Percentiles rank a stretch among this genome's conserved stretches.
These are phyloP conservation scores for Macaria notata DNA, from an alignment of 2,888 invertebrate genomes.

Conservation along the genomic window DNA sequence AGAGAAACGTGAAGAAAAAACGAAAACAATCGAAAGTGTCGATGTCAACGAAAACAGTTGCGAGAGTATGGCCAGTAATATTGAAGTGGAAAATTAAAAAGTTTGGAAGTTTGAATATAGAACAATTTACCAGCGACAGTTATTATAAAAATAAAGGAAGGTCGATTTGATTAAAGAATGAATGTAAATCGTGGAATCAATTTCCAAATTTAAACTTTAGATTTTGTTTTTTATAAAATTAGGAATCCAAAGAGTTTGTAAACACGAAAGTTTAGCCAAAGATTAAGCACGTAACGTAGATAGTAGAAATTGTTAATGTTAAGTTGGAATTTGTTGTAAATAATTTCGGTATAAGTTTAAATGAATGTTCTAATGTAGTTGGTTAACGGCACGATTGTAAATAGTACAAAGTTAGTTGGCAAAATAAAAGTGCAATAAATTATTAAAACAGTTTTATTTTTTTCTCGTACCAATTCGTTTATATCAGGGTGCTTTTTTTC, in stretches of 20 bases:
- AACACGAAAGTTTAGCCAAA: constrained; percentile 48
- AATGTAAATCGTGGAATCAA: neutral
- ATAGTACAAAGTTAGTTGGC: constrained; percentile 65
- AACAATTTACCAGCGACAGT: too few species aligned
- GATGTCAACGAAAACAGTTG: constrained; percentile 73
- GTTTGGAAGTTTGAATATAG: too few species aligned
- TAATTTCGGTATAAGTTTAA: constrained; percentile 59
- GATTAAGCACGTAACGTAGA: constrained; percentile 45
- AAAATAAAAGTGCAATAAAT: constrained; percentile 69
- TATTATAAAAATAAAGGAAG: too few species aligned
- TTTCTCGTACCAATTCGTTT: neutral
- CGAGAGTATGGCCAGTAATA: constrained; percentile 78
- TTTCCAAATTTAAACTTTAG: constrained; percentile 1
- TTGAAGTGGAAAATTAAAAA: constrained; percentile 74
- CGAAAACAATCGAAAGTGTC: constrained; percentile 45
- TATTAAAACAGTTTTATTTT: constrained; percentile 26
- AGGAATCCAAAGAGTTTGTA: constrained; percentile 17
- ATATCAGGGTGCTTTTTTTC: too few species aligned
- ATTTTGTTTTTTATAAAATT: constrained; percentile 12
- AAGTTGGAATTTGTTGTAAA: constrained; percentile 62
- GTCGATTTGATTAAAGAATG: too few species aligned
- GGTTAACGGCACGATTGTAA: constrained; percentile 68
- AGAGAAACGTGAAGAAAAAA: constrained; percentile 51
- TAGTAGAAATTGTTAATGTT: constrained; percentile 62
- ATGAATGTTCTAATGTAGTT: constrained; percentile 54